phyloP scores from a whole-genome alignment of 2,113 vertebrate species.

The Merops nubicus region DNA sequence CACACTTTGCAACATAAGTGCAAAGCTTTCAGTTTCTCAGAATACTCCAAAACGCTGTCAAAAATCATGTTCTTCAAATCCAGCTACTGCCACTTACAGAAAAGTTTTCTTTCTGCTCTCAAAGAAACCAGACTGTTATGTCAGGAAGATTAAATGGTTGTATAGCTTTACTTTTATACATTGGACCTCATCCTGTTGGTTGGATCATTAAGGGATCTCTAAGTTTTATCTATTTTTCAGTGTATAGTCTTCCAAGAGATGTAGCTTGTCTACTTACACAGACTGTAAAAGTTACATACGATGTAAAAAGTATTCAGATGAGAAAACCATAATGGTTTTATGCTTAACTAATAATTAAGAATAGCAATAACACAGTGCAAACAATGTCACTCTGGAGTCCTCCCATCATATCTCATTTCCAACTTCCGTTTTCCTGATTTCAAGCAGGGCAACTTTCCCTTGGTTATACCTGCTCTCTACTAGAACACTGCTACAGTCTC shows the following conservation, averaged over 20 bases:
- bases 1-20: not conserved
- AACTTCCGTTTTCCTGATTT: not conserved
- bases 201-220: not conserved
- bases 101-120: not conserved
- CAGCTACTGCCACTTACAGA: not conserved
- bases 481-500: not conserved
- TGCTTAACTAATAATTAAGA: not conserved
- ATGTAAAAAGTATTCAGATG: not conserved
- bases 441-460: not conserved
- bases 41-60: not conserved
- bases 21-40: not conserved
- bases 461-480: not conserved
- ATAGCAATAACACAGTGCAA: not conserved
- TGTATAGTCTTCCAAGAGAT: not conserved
- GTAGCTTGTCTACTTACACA: not conserved
- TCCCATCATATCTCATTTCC: not conserved
- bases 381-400: not conserved
- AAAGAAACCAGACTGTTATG: not conserved
- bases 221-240: not conserved
- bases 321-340: not conserved
- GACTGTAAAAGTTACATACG: not conserved
- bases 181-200: not conserved
- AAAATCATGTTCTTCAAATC: not conserved
- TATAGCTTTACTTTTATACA: not conserved
- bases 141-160: not conserved